phyloP scores from a whole-genome alignment of 2,888 invertebrate genomes.

The Cryptus viduatorius region DNA sequence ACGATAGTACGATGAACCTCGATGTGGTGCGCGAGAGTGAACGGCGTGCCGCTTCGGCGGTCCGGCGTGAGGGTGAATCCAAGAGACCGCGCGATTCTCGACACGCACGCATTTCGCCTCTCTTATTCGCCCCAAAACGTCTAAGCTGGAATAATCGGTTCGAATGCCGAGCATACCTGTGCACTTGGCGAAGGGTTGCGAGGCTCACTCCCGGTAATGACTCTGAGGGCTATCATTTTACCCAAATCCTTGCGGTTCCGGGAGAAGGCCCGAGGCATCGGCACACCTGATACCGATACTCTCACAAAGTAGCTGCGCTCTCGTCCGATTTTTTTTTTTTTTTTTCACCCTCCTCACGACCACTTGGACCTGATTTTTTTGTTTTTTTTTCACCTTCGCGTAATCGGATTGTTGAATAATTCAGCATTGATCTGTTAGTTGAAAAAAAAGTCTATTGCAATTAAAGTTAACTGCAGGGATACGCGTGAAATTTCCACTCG shows the following conservation, averaged over 20 bases:
- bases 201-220: conserved; percentile 68
- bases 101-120: conserved; percentile 59
- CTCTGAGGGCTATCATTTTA: conserved; percentile 73
- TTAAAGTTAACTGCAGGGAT: neutral
- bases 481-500: neutral
- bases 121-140: conserved; percentile 42
- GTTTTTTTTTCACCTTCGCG: neutral
- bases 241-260: conserved; percentile 72
- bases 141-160: conserved; percentile 68
- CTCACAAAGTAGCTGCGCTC: conserved; percentile 36
- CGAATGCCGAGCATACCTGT: conserved; percentile 74
- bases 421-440: neutral
- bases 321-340: conserved; percentile 5
- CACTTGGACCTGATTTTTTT: conserved; percentile 29
- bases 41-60: conserved; percentile 35
- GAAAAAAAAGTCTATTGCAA: neutral
- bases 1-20: conserved; percentile 21
- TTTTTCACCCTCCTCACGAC: neutral
- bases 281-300: conserved; percentile 62
- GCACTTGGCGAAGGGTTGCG: conserved; percentile 63
- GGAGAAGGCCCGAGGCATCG: conserved; percentile 60
- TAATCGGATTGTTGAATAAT: neutral
- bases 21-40: conserved; percentile 29
- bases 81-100: conserved; percentile 33
- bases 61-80: conserved; percentile 25